Conservation (phyloP, 2,888 invertebrate genomes). For the Apodemia zela region DNA sequence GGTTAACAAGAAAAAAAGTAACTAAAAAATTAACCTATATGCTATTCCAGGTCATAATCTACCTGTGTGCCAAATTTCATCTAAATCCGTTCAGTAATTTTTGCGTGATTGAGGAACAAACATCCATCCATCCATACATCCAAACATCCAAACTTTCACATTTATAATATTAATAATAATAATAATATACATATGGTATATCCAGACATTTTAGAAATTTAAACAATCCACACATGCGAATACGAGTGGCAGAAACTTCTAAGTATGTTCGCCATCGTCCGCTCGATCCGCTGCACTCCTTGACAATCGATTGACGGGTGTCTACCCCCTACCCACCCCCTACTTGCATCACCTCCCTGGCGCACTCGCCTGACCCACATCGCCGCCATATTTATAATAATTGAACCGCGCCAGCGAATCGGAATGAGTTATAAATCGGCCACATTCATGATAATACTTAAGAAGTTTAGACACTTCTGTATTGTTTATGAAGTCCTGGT, state of each 20-base stretch:
- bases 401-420: slow-evolving; percentile 58
- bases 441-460: slow-evolving; percentile 38
- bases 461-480: slow-evolving; percentile 23
- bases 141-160: no score
- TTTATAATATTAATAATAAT: no score
- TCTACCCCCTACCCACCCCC: slow-evolving; percentile 42
- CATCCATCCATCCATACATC: no score
- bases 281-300: slow-evolving; percentile 65
- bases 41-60: no score
- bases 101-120: no score
- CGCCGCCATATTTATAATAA: slow-evolving; percentile 77
- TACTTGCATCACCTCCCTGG: slow-evolving; percentile 33
- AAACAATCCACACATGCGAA: slow-evolving; percentile 9
- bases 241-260: slow-evolving; percentile 36
- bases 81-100: no score
- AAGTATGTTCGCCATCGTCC: slow-evolving; percentile 38
- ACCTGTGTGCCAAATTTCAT: no score
- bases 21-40: no score
- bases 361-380: slow-evolving; percentile 62
- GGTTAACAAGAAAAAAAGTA: no score
- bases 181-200: neutral
- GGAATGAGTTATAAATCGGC: slow-evolving; percentile 42
- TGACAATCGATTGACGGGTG: slow-evolving; percentile 82
- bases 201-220: slow-evolving; percentile 7
- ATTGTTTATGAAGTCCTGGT: slow-evolving; percentile 30